phyloP scores from a whole-genome alignment of 2,888 invertebrate species.

The Ormyrus nitidulus region DNA sequence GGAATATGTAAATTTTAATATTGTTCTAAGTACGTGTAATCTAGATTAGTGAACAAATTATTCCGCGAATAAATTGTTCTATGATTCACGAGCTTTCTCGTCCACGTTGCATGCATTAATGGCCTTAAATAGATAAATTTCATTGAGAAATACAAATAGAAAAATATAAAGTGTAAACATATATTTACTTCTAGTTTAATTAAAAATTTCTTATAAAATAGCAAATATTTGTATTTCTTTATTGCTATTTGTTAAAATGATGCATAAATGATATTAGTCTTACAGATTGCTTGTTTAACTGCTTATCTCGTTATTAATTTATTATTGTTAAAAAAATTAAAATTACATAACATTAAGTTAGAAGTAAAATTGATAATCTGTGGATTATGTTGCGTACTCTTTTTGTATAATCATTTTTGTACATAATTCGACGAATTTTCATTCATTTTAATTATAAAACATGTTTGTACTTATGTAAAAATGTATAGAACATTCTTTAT shows the following conservation, averaged over 20 bases:
- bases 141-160: slow-evolving; percentile 28
- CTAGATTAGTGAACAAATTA: slow-evolving; percentile 6
- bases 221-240: neutral
- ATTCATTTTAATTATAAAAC: slow-evolving; percentile 1
- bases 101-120: slow-evolving; percentile 9
- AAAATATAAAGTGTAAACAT: neutral
- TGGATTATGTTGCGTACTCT: too few species aligned
- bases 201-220: neutral
- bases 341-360: slow-evolving; percentile 3
- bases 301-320: slow-evolving; percentile 29
- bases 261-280: slow-evolving; percentile 4
- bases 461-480: slow-evolving; percentile 21
- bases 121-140: neutral
- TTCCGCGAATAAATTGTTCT: slow-evolving; percentile 8
- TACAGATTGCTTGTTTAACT: slow-evolving; percentile 13
- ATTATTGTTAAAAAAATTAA: slow-evolving; percentile 21
- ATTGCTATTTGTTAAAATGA: neutral
- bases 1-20: neutral
- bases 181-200: neutral
- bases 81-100: neutral
- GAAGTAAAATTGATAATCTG: neutral
- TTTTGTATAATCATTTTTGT: neutral
- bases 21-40: slow-evolving; percentile 43
- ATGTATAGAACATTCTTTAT: slow-evolving; percentile 27
- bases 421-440: neutral